phyloP scores from a whole-genome alignment of 2,888 invertebrate genomes.

The Andrena dorsata region DNA sequence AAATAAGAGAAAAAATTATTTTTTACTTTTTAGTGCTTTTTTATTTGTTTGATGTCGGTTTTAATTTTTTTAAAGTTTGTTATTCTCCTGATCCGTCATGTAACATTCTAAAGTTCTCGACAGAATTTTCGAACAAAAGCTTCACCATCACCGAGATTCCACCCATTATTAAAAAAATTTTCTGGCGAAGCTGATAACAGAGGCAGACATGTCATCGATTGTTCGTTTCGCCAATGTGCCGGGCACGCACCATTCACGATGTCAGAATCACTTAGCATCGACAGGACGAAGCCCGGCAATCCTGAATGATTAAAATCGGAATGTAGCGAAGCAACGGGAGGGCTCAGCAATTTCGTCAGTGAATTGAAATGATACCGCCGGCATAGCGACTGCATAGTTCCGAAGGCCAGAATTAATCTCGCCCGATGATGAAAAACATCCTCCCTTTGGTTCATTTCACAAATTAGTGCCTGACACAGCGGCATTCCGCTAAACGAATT shows the following conservation, averaged over 20 bases:
- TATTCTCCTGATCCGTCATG: too few relatives aligned
- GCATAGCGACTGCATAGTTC: not conserved
- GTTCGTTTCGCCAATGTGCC: not conserved
- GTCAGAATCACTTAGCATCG: not conserved
- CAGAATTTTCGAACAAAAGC: too few relatives aligned
- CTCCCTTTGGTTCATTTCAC: not conserved
- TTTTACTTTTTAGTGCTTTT: too few relatives aligned
- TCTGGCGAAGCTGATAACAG: not conserved
- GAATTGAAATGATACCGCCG: conserved; percentile 12
- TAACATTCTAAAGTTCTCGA: too few relatives aligned
- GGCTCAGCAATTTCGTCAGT: not conserved
- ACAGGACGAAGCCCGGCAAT: not conserved
- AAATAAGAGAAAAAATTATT: too few relatives aligned
- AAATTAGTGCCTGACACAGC: not conserved
- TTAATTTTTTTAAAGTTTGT: too few relatives aligned
- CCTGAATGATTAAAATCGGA: conserved; percentile 5
- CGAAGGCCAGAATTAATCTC: conserved; percentile 2
- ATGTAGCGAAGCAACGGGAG: not conserved
- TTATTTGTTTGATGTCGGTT: too few relatives aligned
- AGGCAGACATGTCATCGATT: not conserved
- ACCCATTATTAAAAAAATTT: not conserved
- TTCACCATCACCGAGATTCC: too few relatives aligned
- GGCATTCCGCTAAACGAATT: too few relatives aligned
- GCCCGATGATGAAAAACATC: conserved; percentile 1
- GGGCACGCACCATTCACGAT: not conserved